Conservation (phyloP, 2,113 vertebrate genomes). For the Mustelus asterias region DNA sequence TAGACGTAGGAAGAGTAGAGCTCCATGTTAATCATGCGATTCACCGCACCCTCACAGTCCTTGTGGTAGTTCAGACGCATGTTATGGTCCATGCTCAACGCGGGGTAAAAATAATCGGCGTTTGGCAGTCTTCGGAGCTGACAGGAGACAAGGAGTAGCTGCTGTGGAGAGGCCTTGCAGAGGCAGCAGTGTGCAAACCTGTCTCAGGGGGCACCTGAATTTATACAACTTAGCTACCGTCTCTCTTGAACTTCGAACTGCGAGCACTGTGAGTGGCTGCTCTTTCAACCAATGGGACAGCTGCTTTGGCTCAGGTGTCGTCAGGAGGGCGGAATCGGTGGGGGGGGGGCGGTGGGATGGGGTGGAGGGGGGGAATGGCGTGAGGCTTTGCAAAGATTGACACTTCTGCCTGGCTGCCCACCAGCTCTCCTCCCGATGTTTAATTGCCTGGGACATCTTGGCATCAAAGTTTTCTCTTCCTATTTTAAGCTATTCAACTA, state of each 20-base stretch:
- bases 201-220: neutral
- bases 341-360: no score
- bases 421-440: neutral
- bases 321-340: neutral
- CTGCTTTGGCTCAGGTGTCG: neutral
- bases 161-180: neutral
- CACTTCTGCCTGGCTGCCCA: neutral
- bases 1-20: conserved; percentile 45
- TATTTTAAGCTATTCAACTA: neutral
- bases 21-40: conserved; percentile 42
- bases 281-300: neutral
- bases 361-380: neutral
- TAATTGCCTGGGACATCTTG: neutral
- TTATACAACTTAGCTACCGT: neutral
- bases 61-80: conserved; percentile 42
- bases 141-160: neutral
- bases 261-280: neutral
- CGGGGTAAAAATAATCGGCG: neutral
- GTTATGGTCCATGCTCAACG: conserved; percentile 40
- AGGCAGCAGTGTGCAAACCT: neutral
- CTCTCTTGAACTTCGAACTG: neutral
- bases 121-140: neutral
- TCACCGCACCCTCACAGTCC: conserved; percentile 44
- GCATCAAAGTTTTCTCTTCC: neutral
- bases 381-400: neutral